Base-by-base conservation (phyloP, 53 echinoderm and acorn worm species). In the Holothuria leucospilota region DNA sequence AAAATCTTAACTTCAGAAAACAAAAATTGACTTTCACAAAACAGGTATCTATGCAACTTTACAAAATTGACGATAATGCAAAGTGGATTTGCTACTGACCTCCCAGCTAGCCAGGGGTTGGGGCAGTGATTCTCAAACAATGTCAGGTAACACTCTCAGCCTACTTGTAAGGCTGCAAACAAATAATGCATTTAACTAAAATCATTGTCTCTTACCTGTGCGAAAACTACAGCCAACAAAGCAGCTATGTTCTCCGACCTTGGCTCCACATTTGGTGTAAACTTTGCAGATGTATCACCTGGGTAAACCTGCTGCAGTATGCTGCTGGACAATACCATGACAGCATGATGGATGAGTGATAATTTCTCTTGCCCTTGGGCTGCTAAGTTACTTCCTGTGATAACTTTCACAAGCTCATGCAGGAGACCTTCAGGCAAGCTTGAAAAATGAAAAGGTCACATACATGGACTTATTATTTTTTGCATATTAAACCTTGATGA, bases 401-500 rank as follows among this genome's bases (percentile, higher is more conserved):
- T 28, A 15, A 78, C 51, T 78, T 59, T 59, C 29, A 78, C 56
- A 16, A 89, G 66, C 29, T 65, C 77, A 29, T 85, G 85, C 64
- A 85, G 85, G 15, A 89, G 85, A 64, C 25, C 67, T 46, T 77
- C 75, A 13, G 89, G 89, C 29, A 89, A 52, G 15, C 89, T 89
- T 39, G 68, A 34, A 78, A 56, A 56, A 56, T 56, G 1, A 56
- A 56, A 56, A 56, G 26, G 56, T 56, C 18, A 16, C 18, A 15
- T 3, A 56, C 56, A 56, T 56, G 56, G 18, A 18, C 16, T 56
- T 56, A 5, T 16, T 56, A 52, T 18, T 1, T 16, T 15, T 7
- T 56, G 56, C 56, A 56, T 56, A 56, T 3, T 18, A 56, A 1
- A 4, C 8, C 46, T 46, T 46, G 46, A 46, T 9, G 11, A 8